Base-by-base conservation (phyloP, 2,888 invertebrate genomes). In the Campoplex nolae region DNA sequence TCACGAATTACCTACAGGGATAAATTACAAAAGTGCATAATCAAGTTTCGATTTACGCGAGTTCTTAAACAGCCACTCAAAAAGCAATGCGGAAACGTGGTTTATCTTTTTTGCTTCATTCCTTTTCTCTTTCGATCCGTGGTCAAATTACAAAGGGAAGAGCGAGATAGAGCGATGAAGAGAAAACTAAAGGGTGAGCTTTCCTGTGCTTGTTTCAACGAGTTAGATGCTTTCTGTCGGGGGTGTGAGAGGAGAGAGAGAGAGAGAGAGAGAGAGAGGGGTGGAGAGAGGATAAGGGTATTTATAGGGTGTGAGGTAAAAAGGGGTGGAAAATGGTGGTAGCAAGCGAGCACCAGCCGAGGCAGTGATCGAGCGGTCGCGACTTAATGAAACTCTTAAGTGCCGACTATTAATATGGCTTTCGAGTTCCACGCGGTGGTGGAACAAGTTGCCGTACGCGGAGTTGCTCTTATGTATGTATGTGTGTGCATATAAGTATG, bases 301-400 rank as follows among this genome's bases (percentile, higher is more conserved):
- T 32, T 32, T 62, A 62, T 16, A 7, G 79, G 28, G 42, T 11
- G 32, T 45, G 76, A 58, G 42, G 70, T 71, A 28, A 56, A 67
- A 68, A 58, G 73, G 73, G 73, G 62, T 56, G 71, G 73, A 74
- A 79, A 83, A 76, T 45, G 51, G 42, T 78, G 62, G 84, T 65
- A 51, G 65, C 79, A 62, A 48, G 80, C 73, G 56, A 56, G 74
- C 68, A 32, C 67, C 73, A 77, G 80, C 48, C 67, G 80, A 84
- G 92, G 92, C 93, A 92, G 92, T 93, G 93, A 93, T 93, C 93
- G 93, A 92, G 92, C 91, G 92, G 90, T 91, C 90, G 92, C 91
- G 91, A 93, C 93, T 94, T 93, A 94, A 94, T 93, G 93, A 93
- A 93, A 93, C 93, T 93, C 93, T 92, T 92, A 92, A 93, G 93